Evolutionary conservation across 30 jellyfish, hydroid and myxozoan species (phyloP).

Genomic region (Rhopilema esculentum): DNA sequence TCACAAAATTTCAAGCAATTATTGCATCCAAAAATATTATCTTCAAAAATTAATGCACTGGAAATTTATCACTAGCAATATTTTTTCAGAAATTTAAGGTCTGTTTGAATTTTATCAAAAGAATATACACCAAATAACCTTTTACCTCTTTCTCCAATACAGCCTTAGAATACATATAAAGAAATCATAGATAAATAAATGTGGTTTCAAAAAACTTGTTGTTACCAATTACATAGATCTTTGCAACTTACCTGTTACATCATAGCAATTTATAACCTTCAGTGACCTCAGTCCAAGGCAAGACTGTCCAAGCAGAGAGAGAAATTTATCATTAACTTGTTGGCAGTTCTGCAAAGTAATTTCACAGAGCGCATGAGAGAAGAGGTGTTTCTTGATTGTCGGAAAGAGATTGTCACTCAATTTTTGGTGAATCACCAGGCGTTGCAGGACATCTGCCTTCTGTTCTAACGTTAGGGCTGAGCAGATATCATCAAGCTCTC

Average conservation of each 20-base stretch:
- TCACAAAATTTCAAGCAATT: too few relatives aligned
- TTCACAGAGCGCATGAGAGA: constrained; percentile 29
- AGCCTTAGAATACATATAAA: too few relatives aligned
- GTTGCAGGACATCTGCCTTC: constrained; percentile 51
- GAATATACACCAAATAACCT: too few relatives aligned
- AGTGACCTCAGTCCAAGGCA: constrained; percentile 31
- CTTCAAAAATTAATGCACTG: too few relatives aligned
- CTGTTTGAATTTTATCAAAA: too few relatives aligned
- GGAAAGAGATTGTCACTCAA: background rate
- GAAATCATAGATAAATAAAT: too few relatives aligned
- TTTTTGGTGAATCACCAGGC: constrained; percentile 52
- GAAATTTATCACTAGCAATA: too few relatives aligned
- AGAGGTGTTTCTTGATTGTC: constrained; percentile 9
- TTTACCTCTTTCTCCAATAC: too few relatives aligned
- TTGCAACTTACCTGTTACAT: constrained; percentile 47
- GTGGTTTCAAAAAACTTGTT: too few relatives aligned
- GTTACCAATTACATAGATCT: too few relatives aligned
- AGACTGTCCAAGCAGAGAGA: constrained; percentile 11
- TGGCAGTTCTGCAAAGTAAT: constrained; percentile 39
- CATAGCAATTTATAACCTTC: constrained; percentile 20
- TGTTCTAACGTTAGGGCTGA: constrained; percentile 50
- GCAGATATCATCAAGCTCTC: background rate
- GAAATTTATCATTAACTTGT: constrained; percentile 48
- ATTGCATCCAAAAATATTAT: too few relatives aligned
- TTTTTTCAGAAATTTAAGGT: too few relatives aligned